Percentiles rank a stretch among this genome's conserved stretches.
These are phyloP conservation scores for Sitobion miscanthi DNA, from an alignment of 1,140 invertebrate species.

Conservation along the genomic window DNA sequence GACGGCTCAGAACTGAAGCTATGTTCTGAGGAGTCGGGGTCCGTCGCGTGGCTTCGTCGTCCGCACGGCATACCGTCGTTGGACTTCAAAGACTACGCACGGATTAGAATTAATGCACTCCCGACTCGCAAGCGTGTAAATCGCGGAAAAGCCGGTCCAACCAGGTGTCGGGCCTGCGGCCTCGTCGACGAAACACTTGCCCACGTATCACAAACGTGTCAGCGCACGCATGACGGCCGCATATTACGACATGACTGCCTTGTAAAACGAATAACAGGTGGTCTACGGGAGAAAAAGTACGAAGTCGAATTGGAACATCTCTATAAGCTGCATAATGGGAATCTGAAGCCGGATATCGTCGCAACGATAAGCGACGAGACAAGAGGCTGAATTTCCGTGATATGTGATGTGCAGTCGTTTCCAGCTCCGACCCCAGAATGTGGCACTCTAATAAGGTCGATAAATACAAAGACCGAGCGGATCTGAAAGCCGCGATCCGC, in stretches of 20 bases:
- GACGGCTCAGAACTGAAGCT: neutral
- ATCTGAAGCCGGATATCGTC: constrained; percentile 3
- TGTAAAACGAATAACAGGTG: neutral
- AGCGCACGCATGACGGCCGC: neutral
- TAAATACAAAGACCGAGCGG: neutral
- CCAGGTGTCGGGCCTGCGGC: neutral
- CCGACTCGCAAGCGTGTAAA: neutral
- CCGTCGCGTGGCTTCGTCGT: neutral
- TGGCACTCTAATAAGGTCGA: too few species aligned
- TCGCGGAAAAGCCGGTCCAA: neutral
- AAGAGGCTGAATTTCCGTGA: neutral
- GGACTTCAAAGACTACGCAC: neutral
- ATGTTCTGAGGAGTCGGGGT: neutral
- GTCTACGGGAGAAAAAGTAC: neutral
- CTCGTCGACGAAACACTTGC: neutral
- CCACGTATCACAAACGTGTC: neutral
- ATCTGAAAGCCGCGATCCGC: neutral
- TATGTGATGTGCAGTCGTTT: too few species aligned
- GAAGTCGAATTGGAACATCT: neutral
- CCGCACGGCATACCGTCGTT: neutral
- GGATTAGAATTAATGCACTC: neutral
- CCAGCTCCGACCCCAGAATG: too few species aligned
- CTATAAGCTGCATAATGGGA: neutral
- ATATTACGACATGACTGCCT: neutral
- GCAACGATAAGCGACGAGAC: neutral